Conservation (phyloP, 2,888 invertebrate genomes). For the Hololepta plana region DNA sequence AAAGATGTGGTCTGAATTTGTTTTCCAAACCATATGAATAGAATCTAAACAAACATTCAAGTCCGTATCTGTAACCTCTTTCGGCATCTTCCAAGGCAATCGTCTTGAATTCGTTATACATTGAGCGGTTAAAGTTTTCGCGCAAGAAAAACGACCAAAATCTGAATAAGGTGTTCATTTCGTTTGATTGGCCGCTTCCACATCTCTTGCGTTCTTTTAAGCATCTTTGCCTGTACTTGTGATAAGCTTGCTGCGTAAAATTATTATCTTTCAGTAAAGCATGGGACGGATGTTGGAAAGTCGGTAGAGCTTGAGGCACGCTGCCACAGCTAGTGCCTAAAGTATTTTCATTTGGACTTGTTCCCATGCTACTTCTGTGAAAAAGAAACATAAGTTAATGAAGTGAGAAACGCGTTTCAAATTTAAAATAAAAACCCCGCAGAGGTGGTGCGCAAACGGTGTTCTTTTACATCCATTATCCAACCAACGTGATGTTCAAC, state of each 20-base stretch:
- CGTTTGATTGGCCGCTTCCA: slow-evolving; percentile 89
- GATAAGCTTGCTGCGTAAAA: slow-evolving; percentile 95
- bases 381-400: not conserved
- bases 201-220: slow-evolving; percentile 85
- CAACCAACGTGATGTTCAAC: slow-evolving; percentile 93
- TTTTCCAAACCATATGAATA: slow-evolving; percentile 95
- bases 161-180: slow-evolving; percentile 98
- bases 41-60: slow-evolving; percentile 87
- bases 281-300: slow-evolving; percentile 94
- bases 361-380: slow-evolving; percentile 54
- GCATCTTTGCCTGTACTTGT: slow-evolving; percentile 88
- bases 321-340: slow-evolving; percentile 38
- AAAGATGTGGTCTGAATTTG: slow-evolving; percentile 88
- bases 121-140: slow-evolving; percentile 93
- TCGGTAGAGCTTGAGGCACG: slow-evolving; percentile 64
- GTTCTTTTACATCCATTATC: slow-evolving; percentile 87
- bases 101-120: slow-evolving; percentile 91
- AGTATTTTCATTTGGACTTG: slow-evolving; percentile 47
- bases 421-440: slow-evolving; percentile 35
- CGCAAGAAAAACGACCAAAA: slow-evolving; percentile 99
- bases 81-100: slow-evolving; percentile 88
- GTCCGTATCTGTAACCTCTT: slow-evolving; percentile 72
- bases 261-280: slow-evolving; percentile 87
- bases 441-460: slow-evolving; percentile 60
- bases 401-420: slow-evolving; percentile 1